Conservation (phyloP, 2,888 invertebrate species). For the Apocheima hispidaria region DNA sequence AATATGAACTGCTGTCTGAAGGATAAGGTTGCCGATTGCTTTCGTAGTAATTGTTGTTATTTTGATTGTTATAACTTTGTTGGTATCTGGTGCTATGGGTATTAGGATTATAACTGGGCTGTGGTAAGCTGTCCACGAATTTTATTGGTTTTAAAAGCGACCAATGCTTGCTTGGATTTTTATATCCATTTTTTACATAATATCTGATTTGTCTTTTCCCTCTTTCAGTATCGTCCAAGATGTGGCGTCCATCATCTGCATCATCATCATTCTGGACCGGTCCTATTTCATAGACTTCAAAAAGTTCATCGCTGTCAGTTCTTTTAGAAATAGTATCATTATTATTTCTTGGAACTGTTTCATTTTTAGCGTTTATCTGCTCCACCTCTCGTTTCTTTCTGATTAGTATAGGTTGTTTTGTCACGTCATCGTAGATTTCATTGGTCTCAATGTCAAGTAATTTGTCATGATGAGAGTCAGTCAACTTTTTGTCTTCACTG, state of each 20-base stretch:
- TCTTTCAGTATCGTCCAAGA: conserved; percentile 71
- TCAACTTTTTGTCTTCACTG: conserved; percentile 76
- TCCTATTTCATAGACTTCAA: conserved; percentile 70
- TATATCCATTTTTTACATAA: conserved; percentile 71
- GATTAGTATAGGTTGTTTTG: conserved; percentile 55
- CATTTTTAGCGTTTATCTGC: conserved; percentile 49
- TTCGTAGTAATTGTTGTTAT: conserved; percentile 60
- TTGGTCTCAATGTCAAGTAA: conserved; percentile 74
- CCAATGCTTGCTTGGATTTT: conserved; percentile 67
- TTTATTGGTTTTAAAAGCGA: conserved; percentile 65
- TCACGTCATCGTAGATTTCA: conserved; percentile 63
- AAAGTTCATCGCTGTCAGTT: conserved; percentile 67
- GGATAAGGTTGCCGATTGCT: conserved; percentile 57
- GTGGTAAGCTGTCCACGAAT: conserved; percentile 60
- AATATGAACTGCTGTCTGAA: conserved; percentile 58
- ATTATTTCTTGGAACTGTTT: conserved; percentile 47
- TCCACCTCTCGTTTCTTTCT: conserved; percentile 70
- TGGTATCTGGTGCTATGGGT: conserved; percentile 64
- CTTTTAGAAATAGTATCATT: conserved; percentile 60
- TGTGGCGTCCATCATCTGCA: conserved; percentile 52
- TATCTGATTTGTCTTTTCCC: conserved; percentile 81
- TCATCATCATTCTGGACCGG: conserved; percentile 46
- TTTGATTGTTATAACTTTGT: conserved; percentile 52
- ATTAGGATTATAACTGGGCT: conserved; percentile 63
- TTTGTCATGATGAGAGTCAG: conserved; percentile 78